phyloP scores from a whole-genome alignment of 2,797 vertebrate species.

The Peromyscus melanophrys region DNA sequence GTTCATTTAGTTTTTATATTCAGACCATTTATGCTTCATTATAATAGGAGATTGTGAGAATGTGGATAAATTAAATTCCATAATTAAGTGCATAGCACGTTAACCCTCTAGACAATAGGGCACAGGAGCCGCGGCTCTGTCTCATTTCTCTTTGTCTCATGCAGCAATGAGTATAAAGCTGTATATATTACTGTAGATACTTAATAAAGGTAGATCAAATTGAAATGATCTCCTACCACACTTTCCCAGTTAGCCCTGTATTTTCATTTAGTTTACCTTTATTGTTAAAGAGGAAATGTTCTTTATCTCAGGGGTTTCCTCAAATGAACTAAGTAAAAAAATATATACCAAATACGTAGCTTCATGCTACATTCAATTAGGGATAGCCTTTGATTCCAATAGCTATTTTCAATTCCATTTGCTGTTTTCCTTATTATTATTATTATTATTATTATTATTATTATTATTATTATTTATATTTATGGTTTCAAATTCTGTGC shows the following conservation, averaged over 20 bases:
- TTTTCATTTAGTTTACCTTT: background rate
- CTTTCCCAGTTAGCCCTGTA: too few relatives aligned
- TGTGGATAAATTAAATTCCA: conserved; percentile 60
- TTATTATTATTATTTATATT: conserved; percentile 19
- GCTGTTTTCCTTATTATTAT: background rate
- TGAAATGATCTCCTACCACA: background rate
- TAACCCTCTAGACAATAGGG: background rate
- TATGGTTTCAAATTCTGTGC: background rate
- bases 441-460: background rate
- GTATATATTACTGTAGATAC: background rate
- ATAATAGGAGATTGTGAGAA: conserved; percentile 60
- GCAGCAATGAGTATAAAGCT: background rate
- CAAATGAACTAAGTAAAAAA: conserved; percentile 3
- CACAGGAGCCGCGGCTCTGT: background rate
- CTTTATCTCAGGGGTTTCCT: background rate
- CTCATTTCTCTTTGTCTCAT: conserved; percentile 54
- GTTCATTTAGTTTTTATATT: conserved; percentile 68
- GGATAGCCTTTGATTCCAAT: background rate
- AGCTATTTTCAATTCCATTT: conserved; percentile 18
- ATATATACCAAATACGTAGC: background rate
- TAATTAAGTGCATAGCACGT: conserved; percentile 33
- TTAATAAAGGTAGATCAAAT: background rate
- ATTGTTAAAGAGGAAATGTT: background rate
- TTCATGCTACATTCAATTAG: background rate
- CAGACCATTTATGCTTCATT: conserved; percentile 59